Base-by-base conservation (phyloP, 2,797 vertebrate genomes). In the Pteropus rufus region DNA sequence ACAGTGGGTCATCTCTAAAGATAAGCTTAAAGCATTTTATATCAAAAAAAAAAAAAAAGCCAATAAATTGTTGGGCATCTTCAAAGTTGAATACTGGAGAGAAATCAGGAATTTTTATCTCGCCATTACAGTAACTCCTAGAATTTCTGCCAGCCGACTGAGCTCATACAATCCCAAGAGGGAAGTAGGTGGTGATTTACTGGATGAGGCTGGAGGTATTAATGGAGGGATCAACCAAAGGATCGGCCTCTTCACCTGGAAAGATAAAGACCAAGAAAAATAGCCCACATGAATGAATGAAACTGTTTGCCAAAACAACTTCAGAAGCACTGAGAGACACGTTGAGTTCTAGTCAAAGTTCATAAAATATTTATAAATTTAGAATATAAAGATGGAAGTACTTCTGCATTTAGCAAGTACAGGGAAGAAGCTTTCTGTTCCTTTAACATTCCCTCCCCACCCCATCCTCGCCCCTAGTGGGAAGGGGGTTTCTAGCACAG, bases 11-110 rank as follows among this genome's bases (percentile, higher is more conserved):
- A 64, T 18, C 39, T 70, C 46, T n/a, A 41, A 34, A 52, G 56
- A 80, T 26, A 65, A 93, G 19, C 23, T 84, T 49, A 72, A 91
- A 83, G 52, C 26, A 49, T 70, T 91, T 60, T 73, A 62, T 10
- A 84, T 16, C 18, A 16, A 31, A 39, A 83, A 94, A 91, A 60
- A 58, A 58, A 77, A 64, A 83, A 65, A 46, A 24, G n/a, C 29
- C n/a, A 89, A 49, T 76, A 92, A 86, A 56, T 49, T 75, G 2
- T 18, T 52, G 18, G n/a, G 26, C 76, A 85, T 60, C 36, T 41
- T 92, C 65, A 44, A 41, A 52, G 46, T 41, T 67, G 19, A 91
- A n/a, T 16, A 18, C 29, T 56, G 23, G 41, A 88, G 60, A 93
- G 24, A 90, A 92, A 52, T 60, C 24, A 39, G 8, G 21, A 80